Evolutionary conservation across 2,888 invertebrate genomes (phyloP).

Genomic region (Pogonocherus hispidulus): DNA sequence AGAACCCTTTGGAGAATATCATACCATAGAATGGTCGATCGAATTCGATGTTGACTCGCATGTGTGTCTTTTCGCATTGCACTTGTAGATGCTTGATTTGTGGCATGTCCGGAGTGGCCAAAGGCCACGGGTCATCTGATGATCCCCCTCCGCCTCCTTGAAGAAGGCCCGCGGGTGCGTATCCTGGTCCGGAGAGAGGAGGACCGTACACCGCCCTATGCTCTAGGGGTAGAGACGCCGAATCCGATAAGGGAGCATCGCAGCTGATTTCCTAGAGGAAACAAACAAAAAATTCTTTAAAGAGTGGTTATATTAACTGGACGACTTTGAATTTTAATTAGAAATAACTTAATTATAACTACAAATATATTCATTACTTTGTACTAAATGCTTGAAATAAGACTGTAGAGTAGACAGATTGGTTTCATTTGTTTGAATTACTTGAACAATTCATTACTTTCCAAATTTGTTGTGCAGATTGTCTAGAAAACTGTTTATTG

Average conservation of each 20-base stretch:
- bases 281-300: slow-evolving; percentile 42
- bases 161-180: slow-evolving; percentile 63
- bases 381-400: too few species aligned
- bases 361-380: too few species aligned
- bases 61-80: slow-evolving; percentile 95
- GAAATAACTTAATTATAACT: too few species aligned
- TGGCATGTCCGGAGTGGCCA: slow-evolving; percentile 90
- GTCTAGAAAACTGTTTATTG: too few species aligned
- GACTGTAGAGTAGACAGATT: too few species aligned
- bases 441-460: too few species aligned
- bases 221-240: slow-evolving; percentile 85
- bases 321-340: too few species aligned
- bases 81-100: slow-evolving; percentile 95
- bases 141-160: slow-evolving; percentile 66
- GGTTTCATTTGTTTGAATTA: too few species aligned
- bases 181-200: slow-evolving; percentile 70
- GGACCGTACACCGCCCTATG: slow-evolving; percentile 85
- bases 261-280: slow-evolving; percentile 80
- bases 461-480: too few species aligned
- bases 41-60: slow-evolving; percentile 95
- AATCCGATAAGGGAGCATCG: slow-evolving; percentile 84
- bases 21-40: slow-evolving; percentile 95
- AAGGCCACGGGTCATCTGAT: slow-evolving; percentile 89
- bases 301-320: background rate
- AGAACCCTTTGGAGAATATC: slow-evolving; percentile 96